Conservation (phyloP, 1,140 invertebrate species). For the Lordiphosa mommai region DNA sequence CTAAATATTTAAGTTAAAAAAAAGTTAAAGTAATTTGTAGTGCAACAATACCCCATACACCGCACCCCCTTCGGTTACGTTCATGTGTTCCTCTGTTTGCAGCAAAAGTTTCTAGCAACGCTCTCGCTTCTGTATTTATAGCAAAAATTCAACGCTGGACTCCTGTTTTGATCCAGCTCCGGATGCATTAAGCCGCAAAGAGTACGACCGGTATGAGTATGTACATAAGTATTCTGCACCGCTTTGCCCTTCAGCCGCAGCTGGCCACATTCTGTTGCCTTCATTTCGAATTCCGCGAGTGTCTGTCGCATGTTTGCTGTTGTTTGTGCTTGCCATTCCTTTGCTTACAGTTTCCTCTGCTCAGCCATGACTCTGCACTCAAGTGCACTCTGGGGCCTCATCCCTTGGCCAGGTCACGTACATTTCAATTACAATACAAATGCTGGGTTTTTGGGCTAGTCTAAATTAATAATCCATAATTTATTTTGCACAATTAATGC, state of each 20-base stretch:
- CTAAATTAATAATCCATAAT: conserved; percentile 49
- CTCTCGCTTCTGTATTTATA: conserved; percentile 63
- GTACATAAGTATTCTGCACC: too few species aligned
- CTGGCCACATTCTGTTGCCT: background rate
- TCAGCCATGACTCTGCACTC: conserved; percentile 31
- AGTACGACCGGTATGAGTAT: background rate
- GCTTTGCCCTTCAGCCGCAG: conserved; percentile 16
- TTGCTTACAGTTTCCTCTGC: conserved; percentile 30
- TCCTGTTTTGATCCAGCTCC: conserved; percentile 45
- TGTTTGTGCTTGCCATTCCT: conserved; percentile 21
- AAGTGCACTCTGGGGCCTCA: conserved; percentile 41
- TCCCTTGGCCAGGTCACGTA: conserved; percentile 26
- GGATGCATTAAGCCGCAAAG: conserved; percentile 40
- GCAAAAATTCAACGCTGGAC: conserved; percentile 53
- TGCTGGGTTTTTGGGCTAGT: background rate
- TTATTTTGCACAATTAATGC: conserved; percentile 40
- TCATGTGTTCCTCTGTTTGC: conserved; percentile 20
- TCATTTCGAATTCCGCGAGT: conserved; percentile 51
- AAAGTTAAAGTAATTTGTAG: too few species aligned
- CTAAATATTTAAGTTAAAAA: too few species aligned
- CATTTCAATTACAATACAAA: conserved; percentile 46
- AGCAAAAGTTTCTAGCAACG: conserved; percentile 47
- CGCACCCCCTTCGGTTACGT: conserved; percentile 21
- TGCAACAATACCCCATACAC: background rate
- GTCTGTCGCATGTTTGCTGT: conserved; percentile 34